phyloP scores from a whole-genome alignment of 2,797 vertebrate species.

The Alectoris magna region DNA sequence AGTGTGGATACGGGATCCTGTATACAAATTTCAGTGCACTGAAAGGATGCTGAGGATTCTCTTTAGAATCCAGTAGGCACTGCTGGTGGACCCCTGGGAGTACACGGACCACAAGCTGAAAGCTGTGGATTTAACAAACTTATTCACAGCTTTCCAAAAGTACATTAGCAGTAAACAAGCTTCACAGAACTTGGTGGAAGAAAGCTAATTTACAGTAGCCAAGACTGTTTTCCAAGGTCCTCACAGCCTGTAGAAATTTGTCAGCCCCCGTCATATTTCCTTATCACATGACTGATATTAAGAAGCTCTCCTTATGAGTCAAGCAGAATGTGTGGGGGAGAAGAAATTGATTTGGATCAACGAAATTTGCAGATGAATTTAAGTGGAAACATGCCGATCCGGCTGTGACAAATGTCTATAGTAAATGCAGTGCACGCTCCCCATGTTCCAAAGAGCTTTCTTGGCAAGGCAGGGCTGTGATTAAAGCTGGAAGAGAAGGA shows the following conservation, averaged over 20 bases:
- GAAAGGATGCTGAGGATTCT: background rate
- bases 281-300: background rate
- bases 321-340: background rate
- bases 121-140: background rate
- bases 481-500: conserved; percentile 32
- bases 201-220: background rate
- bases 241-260: background rate
- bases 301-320: background rate
- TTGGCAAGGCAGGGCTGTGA: conserved; percentile 40
- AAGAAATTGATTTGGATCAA: background rate
- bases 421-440: background rate
- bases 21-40: background rate
- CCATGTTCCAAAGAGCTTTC: conserved; percentile 52
- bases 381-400: background rate
- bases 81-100: background rate
- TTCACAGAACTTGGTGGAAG: background rate
- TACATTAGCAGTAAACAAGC: background rate
- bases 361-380: background rate
- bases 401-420: conserved; percentile 25
- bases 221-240: background rate
- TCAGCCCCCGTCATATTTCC: background rate
- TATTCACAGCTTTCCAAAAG: background rate
- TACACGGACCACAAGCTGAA: background rate
- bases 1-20: background rate
- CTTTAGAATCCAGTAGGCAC: background rate